Percentiles rank a stretch among this genome's conserved stretches.
Evolutionary conservation across 2,888 invertebrate genomes (phyloP).

Genomic region (Sinentomon sp.): DNA sequence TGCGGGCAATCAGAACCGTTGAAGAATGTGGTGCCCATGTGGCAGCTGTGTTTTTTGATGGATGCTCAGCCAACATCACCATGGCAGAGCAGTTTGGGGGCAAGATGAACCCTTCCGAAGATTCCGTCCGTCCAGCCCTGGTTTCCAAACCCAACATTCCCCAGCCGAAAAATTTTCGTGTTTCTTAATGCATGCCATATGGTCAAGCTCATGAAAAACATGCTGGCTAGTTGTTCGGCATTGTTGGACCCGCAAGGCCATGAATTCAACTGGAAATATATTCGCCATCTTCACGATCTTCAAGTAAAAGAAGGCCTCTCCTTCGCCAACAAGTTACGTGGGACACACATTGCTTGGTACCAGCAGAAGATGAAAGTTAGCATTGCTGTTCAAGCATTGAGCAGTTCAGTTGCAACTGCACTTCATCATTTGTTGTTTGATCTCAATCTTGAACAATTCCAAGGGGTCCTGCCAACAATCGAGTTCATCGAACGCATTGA

Average conservation of each 20-base stretch:
- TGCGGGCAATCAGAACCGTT: conserved; percentile 5
- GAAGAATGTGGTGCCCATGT: conserved; percentile 7
- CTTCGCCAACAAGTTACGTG: conserved; percentile 13
- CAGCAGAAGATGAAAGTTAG: conserved; percentile 22
- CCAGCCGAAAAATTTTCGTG: conserved; percentile 8
- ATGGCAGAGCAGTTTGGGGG: conserved; percentile 7
- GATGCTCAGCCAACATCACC: conserved; percentile 5
- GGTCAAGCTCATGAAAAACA: conserved; percentile 16
- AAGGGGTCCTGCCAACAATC: neutral
- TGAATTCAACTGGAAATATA: conserved; percentile 13
- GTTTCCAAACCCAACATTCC: conserved; percentile 9
- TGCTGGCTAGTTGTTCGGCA: conserved; percentile 10
- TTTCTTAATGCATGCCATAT: conserved; percentile 14
- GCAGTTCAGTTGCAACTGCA: conserved; percentile 6
- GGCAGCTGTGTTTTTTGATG: conserved; percentile 9
- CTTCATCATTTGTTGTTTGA: neutral
- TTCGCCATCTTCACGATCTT: conserved; percentile 11
- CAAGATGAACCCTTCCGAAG: conserved; percentile 1
- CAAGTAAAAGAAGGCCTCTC: conserved; percentile 12
- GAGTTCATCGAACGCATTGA: neutral
- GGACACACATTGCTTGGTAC: conserved; percentile 9
- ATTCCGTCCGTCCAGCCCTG: conserved; percentile 5
- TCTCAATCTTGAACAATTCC: neutral
- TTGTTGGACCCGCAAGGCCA: too few species aligned
- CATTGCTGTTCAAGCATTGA: too few species aligned